These are phyloP conservation scores for Dolichallabes microphthalmus DNA, from an alignment of 2,113 vertebrate species.

Conservation along the genomic window DNA sequence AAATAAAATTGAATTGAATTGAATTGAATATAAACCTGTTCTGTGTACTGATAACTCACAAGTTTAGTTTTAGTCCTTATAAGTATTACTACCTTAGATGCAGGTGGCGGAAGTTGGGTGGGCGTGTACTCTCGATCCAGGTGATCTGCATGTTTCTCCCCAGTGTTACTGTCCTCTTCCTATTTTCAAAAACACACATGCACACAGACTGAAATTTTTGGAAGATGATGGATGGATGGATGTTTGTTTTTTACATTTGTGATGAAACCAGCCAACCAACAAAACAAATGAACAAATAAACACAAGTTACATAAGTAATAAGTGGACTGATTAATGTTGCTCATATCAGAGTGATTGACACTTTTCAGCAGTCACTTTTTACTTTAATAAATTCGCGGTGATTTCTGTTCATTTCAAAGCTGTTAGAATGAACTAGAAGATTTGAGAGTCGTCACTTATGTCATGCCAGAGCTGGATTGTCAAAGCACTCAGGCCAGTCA, in stretches of 20 bases:
- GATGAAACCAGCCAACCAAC: background rate
- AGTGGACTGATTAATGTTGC: background rate
- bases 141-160: background rate
- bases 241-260: background rate
- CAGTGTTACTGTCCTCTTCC: constrained; percentile 39
- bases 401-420: background rate
- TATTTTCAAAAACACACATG: constrained; percentile 17
- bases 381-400: background rate
- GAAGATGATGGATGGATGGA: no score
- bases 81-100: constrained; percentile 34
- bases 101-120: background rate
- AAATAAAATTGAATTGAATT: no score
- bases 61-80: background rate
- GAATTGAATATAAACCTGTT: background rate
- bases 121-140: background rate
- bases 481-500: background rate
- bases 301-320: background rate
- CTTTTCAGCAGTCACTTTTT: background rate
- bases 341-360: background rate
- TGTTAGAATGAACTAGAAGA: background rate
- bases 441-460: background rate
- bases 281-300: background rate
- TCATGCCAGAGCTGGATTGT: background rate
- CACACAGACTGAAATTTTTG: background rate
- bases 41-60: background rate